Conservation (phyloP, 2,888 invertebrate species). For the Caenorhabditis uteleia region DNA sequence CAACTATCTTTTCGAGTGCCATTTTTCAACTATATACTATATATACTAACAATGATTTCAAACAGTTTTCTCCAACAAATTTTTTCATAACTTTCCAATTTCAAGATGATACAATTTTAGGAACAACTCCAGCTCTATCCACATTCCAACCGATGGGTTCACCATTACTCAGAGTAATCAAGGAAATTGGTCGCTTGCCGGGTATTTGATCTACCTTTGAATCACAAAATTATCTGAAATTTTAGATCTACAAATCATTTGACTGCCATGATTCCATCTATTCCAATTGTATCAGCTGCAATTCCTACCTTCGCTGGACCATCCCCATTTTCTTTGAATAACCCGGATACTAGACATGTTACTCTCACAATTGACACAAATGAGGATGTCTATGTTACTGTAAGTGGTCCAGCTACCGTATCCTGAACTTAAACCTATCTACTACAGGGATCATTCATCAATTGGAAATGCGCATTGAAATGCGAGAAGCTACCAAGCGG, state of each 20-base stretch:
- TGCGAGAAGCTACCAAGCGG: constrained; percentile 48
- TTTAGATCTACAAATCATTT: no score
- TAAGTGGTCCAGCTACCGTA: constrained; percentile 10
- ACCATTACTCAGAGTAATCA: constrained; percentile 28
- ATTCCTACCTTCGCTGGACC: constrained; percentile 25
- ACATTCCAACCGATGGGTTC: constrained; percentile 33
- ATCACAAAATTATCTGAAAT: no score
- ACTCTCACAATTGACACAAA: constrained; percentile 51
- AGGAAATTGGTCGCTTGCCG: constrained; percentile 33
- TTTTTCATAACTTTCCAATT: background rate
- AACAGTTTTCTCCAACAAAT: no score
- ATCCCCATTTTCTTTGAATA: constrained; percentile 10
- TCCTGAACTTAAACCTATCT: background rate
- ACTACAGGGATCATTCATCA: constrained; percentile 59
- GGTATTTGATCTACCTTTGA: no score
- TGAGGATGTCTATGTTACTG: constrained; percentile 55
- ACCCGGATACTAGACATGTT: constrained; percentile 38
- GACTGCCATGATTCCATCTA: constrained; percentile 19
- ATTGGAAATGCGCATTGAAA: constrained; percentile 61
- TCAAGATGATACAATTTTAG: constrained; percentile 6
- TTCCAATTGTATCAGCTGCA: constrained; percentile 24
- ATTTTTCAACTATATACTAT: no score
- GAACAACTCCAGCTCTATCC: constrained; percentile 21
- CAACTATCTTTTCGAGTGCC: no score
- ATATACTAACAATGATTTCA: no score